phyloP scores from a whole-genome alignment of 2,888 invertebrate genomes.

The Orthosia incerta region DNA sequence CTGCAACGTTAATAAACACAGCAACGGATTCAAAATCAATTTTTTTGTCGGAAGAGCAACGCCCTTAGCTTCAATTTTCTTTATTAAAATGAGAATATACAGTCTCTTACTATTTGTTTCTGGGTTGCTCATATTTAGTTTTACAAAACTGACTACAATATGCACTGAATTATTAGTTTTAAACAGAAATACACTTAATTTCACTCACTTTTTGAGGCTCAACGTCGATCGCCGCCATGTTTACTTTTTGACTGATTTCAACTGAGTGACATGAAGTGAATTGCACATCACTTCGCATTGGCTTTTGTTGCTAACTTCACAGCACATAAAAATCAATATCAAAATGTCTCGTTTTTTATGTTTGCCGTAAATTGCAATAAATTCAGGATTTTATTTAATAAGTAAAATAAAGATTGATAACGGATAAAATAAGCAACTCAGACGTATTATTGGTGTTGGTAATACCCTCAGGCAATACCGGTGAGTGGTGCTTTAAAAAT shows the following conservation, averaged over 20 bases:
- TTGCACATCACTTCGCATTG: conserved; percentile 30
- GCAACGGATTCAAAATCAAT: conserved; percentile 55
- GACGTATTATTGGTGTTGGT: conserved; percentile 12
- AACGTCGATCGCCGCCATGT: conserved; percentile 92
- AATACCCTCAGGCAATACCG: neutral
- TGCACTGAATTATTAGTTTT: conserved; percentile 5
- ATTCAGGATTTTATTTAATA: too few relatives aligned
- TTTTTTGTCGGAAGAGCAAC: conserved; percentile 67
- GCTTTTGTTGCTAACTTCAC: conserved; percentile 68
- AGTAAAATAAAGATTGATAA: neutral
- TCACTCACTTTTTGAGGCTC: conserved; percentile 87
- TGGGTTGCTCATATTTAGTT: conserved; percentile 12
- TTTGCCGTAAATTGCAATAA: neutral
- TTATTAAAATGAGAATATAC: conserved; percentile 46
- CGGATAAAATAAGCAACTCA: neutral
- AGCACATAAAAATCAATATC: conserved; percentile 35
- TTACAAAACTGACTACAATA: conserved; percentile 2
- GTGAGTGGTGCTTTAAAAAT: neutral
- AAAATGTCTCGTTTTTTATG: neutral
- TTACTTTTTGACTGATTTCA: conserved; percentile 83
- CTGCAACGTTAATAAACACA: conserved; percentile 56
- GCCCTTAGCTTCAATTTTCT: conserved; percentile 62
- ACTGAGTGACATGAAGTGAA: conserved; percentile 67
- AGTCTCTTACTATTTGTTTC: neutral
- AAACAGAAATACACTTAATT: conserved; percentile 55